Base-by-base conservation (phyloP, 2,888 invertebrate genomes). In the Hylaea fasciaria region DNA sequence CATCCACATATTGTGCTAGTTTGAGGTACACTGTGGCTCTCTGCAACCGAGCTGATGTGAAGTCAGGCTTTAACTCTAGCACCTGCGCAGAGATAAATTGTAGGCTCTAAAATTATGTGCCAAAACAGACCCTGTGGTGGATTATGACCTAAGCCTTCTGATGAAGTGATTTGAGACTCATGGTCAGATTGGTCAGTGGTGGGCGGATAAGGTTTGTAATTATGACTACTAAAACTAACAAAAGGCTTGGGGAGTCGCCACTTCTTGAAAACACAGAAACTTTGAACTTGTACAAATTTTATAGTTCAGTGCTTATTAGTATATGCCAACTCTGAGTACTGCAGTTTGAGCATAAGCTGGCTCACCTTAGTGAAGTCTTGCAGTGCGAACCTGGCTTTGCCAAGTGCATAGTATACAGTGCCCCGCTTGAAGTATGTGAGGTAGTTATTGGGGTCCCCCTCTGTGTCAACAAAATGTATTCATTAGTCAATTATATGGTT, bases 391-490 rank as follows among this genome's bases (percentile, higher is more conserved):
- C 97, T 97, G 0, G 98, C 96, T 92, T 98, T 98, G 48, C 98
- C 98, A 72, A 99, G 93, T 9, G 99, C 99, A 81, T 99, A 94
- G 89, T 97, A 99, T 0, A 98, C 98, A 0, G 99, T 98, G 45
- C 98, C 99, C 74, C 99, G 94, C 86, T 98, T 97, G 86, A 97
- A 99, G 82, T 97, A 97, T 52, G 98, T 98, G 85, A 99, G 94
- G 89, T 99, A 99, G 91, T 99, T 99, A 69, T 94, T 94, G 40
- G 98, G 97, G 89, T 99, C 99, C 12, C 97, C 97, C 93, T 99
- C 99, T 98, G 89, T 3, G 92, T 66, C 13, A 29, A 44, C 17
- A 64, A 0, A 57, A 54, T 41, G 16, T 11, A 37, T 14, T 43
- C n/a, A 32, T 48, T 12, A 43, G 10, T 41, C 3, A 32, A 29